Percentiles rank a stretch among this genome's conserved stretches.
phyloP scores from a whole-genome alignment of 2,113 vertebrate species.

The Cynoglossus semilaevis region DNA sequence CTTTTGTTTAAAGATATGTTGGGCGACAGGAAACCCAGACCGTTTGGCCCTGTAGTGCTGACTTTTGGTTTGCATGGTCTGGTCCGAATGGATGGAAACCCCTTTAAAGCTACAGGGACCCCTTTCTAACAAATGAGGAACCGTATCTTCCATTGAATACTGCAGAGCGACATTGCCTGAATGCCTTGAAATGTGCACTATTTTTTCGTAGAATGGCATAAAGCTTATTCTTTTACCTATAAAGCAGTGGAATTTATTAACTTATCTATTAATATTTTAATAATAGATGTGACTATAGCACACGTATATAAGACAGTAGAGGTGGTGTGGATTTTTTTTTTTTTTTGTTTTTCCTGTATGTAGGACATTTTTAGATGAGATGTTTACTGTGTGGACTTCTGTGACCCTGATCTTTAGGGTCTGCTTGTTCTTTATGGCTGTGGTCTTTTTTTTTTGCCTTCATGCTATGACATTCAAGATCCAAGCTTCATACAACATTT shows the following conservation, averaged over 20 bases:
- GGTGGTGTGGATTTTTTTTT: conserved; percentile 38
- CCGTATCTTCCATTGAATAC: conserved; percentile 80
- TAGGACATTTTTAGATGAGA: conserved; percentile 37
- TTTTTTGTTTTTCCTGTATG: conserved; percentile 15
- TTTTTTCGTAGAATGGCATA: conserved; percentile 77
- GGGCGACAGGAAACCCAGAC: conserved; percentile 36
- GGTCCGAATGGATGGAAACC: conserved; percentile 57
- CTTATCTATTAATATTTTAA: conserved; percentile 66
- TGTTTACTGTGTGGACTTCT: conserved; percentile 48
- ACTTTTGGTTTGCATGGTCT: conserved; percentile 35
- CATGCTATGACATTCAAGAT: conserved; percentile 5
- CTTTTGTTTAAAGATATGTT: conserved; percentile 6
- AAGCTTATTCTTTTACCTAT: conserved; percentile 70
- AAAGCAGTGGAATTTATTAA: conserved; percentile 56
- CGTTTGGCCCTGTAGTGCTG: conserved; percentile 50
- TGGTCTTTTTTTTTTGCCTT: conserved; percentile 18
- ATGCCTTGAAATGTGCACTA: conserved; percentile 87
- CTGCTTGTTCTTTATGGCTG: conserved; percentile 30
- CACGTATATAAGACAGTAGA: conserved; percentile 33
- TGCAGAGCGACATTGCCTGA: conserved; percentile 75
- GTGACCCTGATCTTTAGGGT: conserved; percentile 45
- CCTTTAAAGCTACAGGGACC: conserved; percentile 64
- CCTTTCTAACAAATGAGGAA: conserved; percentile 67
- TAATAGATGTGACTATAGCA: conserved; percentile 67
- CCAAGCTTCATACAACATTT: conserved; percentile 28